Base-by-base conservation (phyloP, 92 coral and sea anemone species). In the Zoanthus solanderi region DNA sequence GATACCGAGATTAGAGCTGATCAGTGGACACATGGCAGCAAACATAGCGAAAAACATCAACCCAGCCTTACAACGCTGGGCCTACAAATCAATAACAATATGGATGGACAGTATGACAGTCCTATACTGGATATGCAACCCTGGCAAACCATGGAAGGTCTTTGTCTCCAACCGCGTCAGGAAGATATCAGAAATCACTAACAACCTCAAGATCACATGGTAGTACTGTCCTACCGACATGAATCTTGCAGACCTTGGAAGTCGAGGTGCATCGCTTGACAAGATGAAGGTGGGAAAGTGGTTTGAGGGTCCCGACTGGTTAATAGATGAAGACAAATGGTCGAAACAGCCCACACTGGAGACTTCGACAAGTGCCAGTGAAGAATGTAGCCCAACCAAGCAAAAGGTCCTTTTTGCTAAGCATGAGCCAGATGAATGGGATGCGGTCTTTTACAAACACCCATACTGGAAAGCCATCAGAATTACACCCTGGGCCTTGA, bases 211-310 rank as follows among this genome's bases (percentile, higher is more conserved):
- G 83, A 84, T 28, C 52, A 10, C 46, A 7, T 92, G 97, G 92
- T 89, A 74, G 84, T 71, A 94, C 74, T 94, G 96, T 75, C 94
- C 93, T 18, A 91, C 94, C 12, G 80, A 81, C 0, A 76, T 56
- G 86, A 94, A 94, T 78, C 75, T 94, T 63, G 94, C 93, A 18
- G 94, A 94, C 72, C 63, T 94, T 16, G 94, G 93, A 75, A 94
- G 94, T 61, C 68, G 92, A 52, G 93, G 92, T 28, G 96, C 96
- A 12, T 14, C 78, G 28, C 18, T 86, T 7, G 78, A 88, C 84
- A 93, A 91, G 89, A 79, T 93, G 92, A 83, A 83, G 80, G 74
- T 56, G 46, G 71, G 83, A 60, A 57, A 91, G 53, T 76, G 90
- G 86, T 88, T 89, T 0, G 86, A 47, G 7, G 52, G 52, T 47